Conservation (phyloP, 2,888 invertebrate genomes). For the Dryadula phaetusa region DNA sequence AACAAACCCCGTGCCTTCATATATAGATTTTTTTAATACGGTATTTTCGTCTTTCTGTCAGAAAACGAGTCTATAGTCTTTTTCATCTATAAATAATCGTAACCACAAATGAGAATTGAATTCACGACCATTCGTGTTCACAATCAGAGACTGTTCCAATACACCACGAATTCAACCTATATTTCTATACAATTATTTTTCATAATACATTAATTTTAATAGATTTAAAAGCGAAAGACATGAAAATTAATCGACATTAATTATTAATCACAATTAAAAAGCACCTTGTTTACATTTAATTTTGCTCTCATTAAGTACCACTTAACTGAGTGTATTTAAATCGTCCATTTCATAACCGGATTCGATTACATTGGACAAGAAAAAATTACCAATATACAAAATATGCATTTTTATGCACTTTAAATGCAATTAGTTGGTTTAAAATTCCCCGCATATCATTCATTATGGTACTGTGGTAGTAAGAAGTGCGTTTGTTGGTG, state of each 20-base stretch:
- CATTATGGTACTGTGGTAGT: constrained; percentile 17
- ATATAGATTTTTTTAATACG: too few species aligned
- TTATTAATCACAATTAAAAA: background rate
- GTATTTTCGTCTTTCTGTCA: too few species aligned
- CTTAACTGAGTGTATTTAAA: constrained; percentile 4
- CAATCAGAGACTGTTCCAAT: too few species aligned
- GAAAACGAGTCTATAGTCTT: too few species aligned
- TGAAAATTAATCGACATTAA: background rate
- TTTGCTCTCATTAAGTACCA: background rate
- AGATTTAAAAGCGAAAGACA: background rate
- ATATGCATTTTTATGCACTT: constrained; percentile 24
- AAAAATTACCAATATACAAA: constrained; percentile 15
- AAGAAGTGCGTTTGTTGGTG: constrained; percentile 6
- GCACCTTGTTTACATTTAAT: background rate
- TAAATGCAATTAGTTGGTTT: constrained; percentile 44
- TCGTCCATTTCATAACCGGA: background rate
- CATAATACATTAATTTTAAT: background rate
- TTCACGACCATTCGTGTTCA: too few species aligned
- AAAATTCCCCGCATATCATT: constrained; percentile 7
- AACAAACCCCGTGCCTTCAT: too few species aligned
- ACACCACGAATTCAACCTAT: too few species aligned
- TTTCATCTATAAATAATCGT: too few species aligned
- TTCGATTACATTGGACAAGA: background rate
- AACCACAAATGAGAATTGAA: too few species aligned
- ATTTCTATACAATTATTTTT: too few species aligned